Evolutionary conservation across 2,888 invertebrate species (phyloP), one percentile per base, ranked within the genome.

Genomic region (Allygus modestus): DNA sequence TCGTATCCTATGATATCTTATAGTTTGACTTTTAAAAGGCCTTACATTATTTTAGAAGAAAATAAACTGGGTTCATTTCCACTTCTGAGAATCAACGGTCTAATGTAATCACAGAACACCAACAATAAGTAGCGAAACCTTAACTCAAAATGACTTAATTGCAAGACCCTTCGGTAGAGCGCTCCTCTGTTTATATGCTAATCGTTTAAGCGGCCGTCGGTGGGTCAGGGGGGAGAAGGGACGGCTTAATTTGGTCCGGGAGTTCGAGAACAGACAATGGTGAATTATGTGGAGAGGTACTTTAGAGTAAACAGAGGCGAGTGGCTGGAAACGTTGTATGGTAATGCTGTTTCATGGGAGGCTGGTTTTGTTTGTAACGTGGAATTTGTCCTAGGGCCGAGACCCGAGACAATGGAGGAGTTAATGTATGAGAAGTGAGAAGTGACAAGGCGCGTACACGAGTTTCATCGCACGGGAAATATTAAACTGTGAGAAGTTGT

Each of bases 201-300:
- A 58, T 58, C 12, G 26, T 58, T 12, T 4, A 28, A 23, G 15
- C 1, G 54, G 31, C 26, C 58, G 15, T 65, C 28, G 31, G 65
- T 58, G 15, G 23, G 31, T 58, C 17, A 17, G 17, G 2, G 58
- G 58, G 58, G 23, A 11, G 23, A 2, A n/a, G 65, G 15, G 65
- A 65, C 65, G 17, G 17, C 28, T 65, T 28, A 65, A 65, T 65
- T 26, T 28, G 31, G 65, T 15, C 28, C 31, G 5, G 65, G 65
- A 65, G 28, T 26, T 65, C 28, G 28, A 26, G 28, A 65, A 7
- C 65, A 65, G 65, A 65, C 65, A 65, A 65, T 65, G 65, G 65
- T 65, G 65, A 65, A 65, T 65, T 65, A 65, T 28, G 65, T 28
- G 28, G 15, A 65, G 65, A 65, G 65, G 65, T 28, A 65, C 65